These are phyloP conservation scores for Lasioglossum pauxillum DNA, from an alignment of 2,888 invertebrate genomes.

Conservation along the genomic window DNA sequence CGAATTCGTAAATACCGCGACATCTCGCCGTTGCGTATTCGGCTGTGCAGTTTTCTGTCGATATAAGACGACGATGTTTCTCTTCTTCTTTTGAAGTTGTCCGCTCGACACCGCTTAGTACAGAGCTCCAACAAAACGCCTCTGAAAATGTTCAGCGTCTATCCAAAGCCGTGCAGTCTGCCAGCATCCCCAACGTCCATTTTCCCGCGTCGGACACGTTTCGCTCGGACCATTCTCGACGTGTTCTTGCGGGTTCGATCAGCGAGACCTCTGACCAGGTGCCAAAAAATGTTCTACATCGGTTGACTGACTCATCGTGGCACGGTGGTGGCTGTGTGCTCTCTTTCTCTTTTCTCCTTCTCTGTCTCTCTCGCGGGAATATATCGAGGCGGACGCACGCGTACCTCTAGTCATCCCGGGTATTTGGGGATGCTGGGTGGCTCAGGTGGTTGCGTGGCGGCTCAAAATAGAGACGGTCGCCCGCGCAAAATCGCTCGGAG, in stretches of 20 bases:
- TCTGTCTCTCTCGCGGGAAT: constrained; percentile 23
- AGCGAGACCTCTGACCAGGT: constrained; percentile 17
- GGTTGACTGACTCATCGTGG: constrained; percentile 63
- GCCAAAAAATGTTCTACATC: constrained; percentile 65
- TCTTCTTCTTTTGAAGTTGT: too few species aligned
- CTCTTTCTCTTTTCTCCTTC: neutral
- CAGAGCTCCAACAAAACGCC: neutral
- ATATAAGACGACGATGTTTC: too few species aligned
- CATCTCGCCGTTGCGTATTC: neutral
- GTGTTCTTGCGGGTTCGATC: neutral
- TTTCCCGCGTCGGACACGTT: neutral
- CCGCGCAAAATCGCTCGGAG: constrained; percentile 82
- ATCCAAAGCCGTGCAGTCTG: neutral
- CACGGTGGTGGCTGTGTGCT: constrained; percentile 26
- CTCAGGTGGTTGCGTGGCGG: constrained; percentile 84
- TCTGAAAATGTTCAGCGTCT: neutral
- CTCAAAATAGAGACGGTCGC: constrained; percentile 81
- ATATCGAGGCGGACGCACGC: constrained; percentile 47
- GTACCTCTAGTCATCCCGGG: constrained; percentile 76
- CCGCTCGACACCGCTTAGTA: neutral
- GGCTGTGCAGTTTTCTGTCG: neutral
- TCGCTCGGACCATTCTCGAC: neutral
- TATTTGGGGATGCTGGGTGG: constrained; percentile 82
- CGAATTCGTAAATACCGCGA: neutral
- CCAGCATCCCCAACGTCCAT: neutral